Evolutionary conservation across 2,888 invertebrate species (phyloP).

Genomic region (Myopa testacea): DNA sequence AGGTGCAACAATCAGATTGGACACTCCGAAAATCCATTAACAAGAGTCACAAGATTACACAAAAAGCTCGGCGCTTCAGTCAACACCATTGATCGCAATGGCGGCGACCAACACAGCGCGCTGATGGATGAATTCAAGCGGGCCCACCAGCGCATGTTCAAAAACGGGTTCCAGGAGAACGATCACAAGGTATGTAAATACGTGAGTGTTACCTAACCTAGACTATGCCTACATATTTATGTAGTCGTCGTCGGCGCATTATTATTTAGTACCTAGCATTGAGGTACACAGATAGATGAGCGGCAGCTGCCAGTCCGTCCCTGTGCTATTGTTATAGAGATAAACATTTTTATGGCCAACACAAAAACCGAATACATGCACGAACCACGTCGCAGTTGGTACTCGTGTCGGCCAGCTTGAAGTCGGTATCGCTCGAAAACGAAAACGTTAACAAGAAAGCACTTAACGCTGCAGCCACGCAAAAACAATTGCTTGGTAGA

Average conservation of each 20-base stretch:
- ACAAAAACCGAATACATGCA: background rate
- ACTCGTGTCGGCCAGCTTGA: background rate
- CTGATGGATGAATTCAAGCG: conserved; percentile 91
- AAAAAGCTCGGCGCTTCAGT: conserved; percentile 10
- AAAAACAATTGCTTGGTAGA: background rate
- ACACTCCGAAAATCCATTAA: conserved; percentile 26
- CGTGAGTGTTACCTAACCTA: background rate
- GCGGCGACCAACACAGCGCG: conserved; percentile 75
- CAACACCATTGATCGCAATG: conserved; percentile 40
- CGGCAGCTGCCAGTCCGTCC: background rate
- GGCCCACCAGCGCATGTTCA: conserved; percentile 89
- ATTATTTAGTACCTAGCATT: background rate
- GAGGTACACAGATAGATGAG: background rate
- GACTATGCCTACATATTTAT: background rate
- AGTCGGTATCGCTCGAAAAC: background rate
- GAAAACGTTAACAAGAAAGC: background rate
- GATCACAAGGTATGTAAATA: conserved; percentile 60
- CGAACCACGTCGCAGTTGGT: background rate
- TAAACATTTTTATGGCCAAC: conserved; percentile 1
- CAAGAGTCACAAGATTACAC: conserved; percentile 18
- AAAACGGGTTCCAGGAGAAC: conserved; percentile 68
- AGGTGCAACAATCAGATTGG: conserved; percentile 32
- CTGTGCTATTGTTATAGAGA: conserved; percentile 5
- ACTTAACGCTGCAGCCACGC: background rate
- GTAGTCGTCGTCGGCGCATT: background rate